Conservation (phyloP, 2,888 invertebrate species). For the Patella ulyssiponensis region DNA sequence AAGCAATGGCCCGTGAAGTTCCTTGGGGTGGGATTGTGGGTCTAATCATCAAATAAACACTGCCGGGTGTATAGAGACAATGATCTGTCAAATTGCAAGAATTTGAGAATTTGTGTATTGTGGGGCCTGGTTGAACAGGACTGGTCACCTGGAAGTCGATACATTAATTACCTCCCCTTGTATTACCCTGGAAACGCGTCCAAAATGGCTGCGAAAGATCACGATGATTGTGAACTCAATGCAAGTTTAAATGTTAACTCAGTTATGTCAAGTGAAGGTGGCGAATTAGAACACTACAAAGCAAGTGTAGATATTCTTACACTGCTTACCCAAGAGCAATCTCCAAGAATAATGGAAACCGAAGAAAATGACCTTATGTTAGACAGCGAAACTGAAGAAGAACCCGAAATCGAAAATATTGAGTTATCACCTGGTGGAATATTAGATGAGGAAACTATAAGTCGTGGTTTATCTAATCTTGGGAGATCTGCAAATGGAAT, state of each 20-base stretch:
- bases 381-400: constrained; percentile 39
- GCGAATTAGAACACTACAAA: constrained; percentile 49
- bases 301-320: constrained; percentile 59
- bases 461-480: constrained; percentile 65
- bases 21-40: no score
- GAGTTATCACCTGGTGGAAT: constrained; percentile 64
- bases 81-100: no score
- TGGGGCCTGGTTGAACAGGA: no score
- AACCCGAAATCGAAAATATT: constrained; percentile 50
- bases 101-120: no score
- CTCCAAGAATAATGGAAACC: constrained; percentile 39
- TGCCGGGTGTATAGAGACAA: no score
- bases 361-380: constrained; percentile 37
- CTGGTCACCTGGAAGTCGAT: no score
- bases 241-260: constrained; percentile 41
- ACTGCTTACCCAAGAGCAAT: constrained; percentile 51
- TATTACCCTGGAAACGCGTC: constrained; percentile 34
- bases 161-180: neutral
- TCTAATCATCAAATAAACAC: no score
- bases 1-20: no score
- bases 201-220: constrained; percentile 50
- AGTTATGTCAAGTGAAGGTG: constrained; percentile 47
- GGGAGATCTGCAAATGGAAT: constrained; percentile 68
- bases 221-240: constrained; percentile 34
- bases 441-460: constrained; percentile 68